Conservation (phyloP, 2,113 vertebrate genomes). For the Semicossyphus pulcher region DNA sequence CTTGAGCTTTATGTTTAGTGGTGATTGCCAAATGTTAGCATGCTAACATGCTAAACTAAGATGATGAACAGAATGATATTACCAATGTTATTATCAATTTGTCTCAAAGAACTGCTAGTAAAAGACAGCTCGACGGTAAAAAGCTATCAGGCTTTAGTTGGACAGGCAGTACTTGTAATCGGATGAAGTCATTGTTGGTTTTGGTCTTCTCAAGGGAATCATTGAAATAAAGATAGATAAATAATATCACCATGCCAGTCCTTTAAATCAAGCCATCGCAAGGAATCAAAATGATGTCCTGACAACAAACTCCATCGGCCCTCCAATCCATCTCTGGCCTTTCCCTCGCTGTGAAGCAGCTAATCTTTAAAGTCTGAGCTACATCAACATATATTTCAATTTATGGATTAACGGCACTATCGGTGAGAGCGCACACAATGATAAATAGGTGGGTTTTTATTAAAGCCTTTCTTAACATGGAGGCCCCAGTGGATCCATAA, state of each 20-base stretch:
- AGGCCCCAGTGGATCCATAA: conserved; percentile 28
- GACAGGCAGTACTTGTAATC: background rate
- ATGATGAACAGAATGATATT: no score
- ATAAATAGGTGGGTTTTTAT: conserved; percentile 29
- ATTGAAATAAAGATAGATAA: background rate
- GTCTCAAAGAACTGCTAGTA: no score
- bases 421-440: background rate
- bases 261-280: background rate
- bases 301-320: background rate
- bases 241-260: background rate
- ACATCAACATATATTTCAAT: conserved; percentile 46
- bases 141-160: no score
- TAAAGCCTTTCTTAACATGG: conserved; percentile 7
- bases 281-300: background rate
- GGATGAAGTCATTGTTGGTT: background rate
- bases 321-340: background rate
- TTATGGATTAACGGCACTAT: conserved; percentile 17
- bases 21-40: no score
- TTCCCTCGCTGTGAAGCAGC: background rate
- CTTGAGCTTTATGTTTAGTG: no score
- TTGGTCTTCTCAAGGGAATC: background rate
- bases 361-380: conserved; percentile 6
- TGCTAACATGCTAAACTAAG: no score
- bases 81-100: no score
- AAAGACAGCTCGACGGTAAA: no score